A percentile compares a stretch with the other conserved stretches of the same genome.
phyloP scores from a whole-genome alignment of 2,888 invertebrate genomes.

The Luperina nickerlii region DNA sequence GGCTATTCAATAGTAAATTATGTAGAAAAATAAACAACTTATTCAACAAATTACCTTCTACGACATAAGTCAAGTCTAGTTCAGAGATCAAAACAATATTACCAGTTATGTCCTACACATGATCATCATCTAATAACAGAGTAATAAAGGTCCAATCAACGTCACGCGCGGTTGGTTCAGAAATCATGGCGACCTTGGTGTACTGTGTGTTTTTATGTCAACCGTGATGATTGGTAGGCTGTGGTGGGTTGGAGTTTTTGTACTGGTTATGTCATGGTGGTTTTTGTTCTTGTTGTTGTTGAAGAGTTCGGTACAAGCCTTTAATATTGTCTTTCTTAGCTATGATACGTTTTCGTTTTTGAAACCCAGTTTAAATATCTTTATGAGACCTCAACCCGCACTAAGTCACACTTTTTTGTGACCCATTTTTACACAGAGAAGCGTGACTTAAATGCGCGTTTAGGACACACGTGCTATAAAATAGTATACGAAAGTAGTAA shows the following conservation, averaged over 20 bases:
- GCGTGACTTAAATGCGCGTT: no score
- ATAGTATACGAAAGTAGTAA: no score
- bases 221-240: conserved; percentile 22
- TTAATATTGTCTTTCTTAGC: neutral
- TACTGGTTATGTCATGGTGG: conserved; percentile 16
- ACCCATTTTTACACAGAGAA: neutral
- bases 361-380: neutral
- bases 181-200: conserved; percentile 39
- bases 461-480: no score
- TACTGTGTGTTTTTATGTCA: conserved; percentile 46
- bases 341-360: neutral
- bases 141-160: conserved; percentile 36
- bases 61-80: conserved; percentile 19
- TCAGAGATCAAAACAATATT: conserved; percentile 54
- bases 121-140: conserved; percentile 29
- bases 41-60: conserved; percentile 3
- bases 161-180: conserved; percentile 49
- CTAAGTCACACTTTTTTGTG: neutral
- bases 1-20: neutral
- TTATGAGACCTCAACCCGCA: neutral
- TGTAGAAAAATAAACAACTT: neutral
- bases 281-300: neutral
- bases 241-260: conserved; percentile 26
- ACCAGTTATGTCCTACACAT: neutral
- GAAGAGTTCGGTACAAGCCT: neutral